A percentile compares a stretch with the other conserved stretches of the same genome.
phyloP scores from a whole-genome alignment of 2,797 vertebrate genomes.

The Hapalemur alaotrensis region DNA sequence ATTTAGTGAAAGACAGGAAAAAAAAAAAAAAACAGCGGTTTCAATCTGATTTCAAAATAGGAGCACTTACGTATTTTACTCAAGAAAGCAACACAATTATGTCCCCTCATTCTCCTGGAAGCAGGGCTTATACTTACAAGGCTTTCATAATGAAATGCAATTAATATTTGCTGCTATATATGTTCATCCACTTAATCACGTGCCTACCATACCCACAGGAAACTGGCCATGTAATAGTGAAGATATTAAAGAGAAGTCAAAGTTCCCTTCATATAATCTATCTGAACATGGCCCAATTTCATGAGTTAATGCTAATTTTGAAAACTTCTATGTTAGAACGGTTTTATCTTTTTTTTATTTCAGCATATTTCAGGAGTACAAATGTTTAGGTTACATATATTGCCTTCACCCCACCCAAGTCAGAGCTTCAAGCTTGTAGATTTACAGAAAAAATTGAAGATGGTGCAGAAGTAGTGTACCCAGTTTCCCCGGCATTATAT shows the following conservation, averaged over 20 bases:
- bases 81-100: background rate
- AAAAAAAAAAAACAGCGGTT: background rate
- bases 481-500: background rate
- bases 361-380: too few species aligned
- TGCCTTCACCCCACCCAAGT: too few species aligned
- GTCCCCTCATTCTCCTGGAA: background rate
- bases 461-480: accelerated
- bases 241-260: background rate
- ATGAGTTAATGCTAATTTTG: background rate
- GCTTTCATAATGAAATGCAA: background rate
- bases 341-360: background rate
- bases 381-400: too few species aligned
- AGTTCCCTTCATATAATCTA: background rate
- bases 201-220: background rate
- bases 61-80: background rate
- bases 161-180: background rate
- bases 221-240: background rate
- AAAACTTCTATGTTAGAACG: background rate
- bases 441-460: background rate
- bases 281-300: background rate
- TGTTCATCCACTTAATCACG: background rate
- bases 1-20: background rate
- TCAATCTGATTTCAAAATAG: background rate
- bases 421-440: background rate
- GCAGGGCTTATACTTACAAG: background rate